phyloP scores from a whole-genome alignment of 2,888 invertebrate genomes.

The Prenolepis imparis region DNA sequence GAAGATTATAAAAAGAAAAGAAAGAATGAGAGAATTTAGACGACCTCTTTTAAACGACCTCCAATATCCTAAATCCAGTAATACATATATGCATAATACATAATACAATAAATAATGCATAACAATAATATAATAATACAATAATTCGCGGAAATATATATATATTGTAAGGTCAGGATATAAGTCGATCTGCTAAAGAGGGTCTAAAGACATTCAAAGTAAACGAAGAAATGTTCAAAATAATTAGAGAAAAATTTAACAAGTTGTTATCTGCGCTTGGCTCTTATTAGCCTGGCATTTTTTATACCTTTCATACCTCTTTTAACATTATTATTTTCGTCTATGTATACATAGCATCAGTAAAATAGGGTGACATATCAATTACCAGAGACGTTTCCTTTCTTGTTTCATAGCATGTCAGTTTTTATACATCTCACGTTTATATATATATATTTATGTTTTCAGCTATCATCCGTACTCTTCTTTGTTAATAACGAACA shows the following conservation, averaged over 20 bases:
- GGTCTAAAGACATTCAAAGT: too few species aligned
- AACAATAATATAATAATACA: neutral
- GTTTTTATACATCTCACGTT: neutral
- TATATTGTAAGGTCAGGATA: too few species aligned
- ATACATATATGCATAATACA: neutral
- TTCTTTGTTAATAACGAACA: neutral
- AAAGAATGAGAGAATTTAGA: neutral
- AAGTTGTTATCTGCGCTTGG: too few species aligned
- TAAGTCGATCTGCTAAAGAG: too few species aligned
- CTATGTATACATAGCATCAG: neutral
- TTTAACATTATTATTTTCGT: neutral
- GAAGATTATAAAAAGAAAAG: neutral
- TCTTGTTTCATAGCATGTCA: neutral
- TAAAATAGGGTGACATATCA: neutral
- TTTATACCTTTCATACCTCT: too few species aligned
- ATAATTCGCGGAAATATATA: neutral
- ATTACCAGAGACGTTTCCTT: neutral
- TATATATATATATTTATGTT: neutral
- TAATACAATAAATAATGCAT: too few species aligned
- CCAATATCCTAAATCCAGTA: neutral
- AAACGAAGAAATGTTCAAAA: too few species aligned
- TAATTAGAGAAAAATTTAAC: too few species aligned
- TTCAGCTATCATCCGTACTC: neutral
- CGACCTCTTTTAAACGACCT: neutral
- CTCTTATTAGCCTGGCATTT: too few species aligned